Evolutionary conservation across 64 coral and sea anemone genomes (phyloP).

Genomic region (Stichodactyla mertensii): DNA sequence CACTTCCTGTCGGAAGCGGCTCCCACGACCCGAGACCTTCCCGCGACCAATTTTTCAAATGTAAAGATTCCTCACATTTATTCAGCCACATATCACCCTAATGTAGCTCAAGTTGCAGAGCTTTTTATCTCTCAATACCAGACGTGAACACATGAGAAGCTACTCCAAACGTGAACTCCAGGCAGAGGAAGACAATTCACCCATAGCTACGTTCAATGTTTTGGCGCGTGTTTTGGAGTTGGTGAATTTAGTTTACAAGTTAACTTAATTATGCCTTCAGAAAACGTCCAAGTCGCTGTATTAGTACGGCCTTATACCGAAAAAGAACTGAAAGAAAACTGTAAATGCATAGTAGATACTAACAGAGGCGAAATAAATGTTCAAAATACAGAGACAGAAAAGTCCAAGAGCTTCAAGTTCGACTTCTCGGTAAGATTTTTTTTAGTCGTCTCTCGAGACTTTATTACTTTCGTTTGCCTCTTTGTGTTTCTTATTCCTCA

Average conservation of each 20-base stretch:
- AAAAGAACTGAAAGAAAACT: conserved; percentile 29
- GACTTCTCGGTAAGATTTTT: conserved; percentile 33
- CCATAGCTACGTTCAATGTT: conserved; percentile 17
- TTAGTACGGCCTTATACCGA: conserved; percentile 27
- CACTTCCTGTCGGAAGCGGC: conserved; percentile 64
- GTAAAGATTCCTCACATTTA: conserved; percentile 13
- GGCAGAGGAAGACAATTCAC: not conserved
- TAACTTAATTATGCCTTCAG: conserved; percentile 23
- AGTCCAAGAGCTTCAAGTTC: conserved; percentile 48
- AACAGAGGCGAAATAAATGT: conserved; percentile 34
- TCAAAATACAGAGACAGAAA: conserved; percentile 27
- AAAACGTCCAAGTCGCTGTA: conserved; percentile 45
- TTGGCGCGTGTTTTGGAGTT: conserved; percentile 60
- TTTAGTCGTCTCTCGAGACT: not conserved
- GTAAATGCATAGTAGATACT: conserved; percentile 30
- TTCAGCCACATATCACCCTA: not conserved
- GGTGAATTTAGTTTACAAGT: not conserved
- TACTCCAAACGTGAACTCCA: not conserved
- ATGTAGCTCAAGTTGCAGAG: conserved; percentile 11
- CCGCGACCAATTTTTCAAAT: conserved; percentile 4
- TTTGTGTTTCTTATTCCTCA: not conserved
- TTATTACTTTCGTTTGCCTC: not conserved
- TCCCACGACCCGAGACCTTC: conserved; percentile 21
- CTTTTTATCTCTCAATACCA: not conserved
- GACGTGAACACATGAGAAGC: not conserved